These are phyloP conservation scores for Choloepus didactylus DNA, from an alignment of 2,797 vertebrate species.

Conservation along the genomic window DNA sequence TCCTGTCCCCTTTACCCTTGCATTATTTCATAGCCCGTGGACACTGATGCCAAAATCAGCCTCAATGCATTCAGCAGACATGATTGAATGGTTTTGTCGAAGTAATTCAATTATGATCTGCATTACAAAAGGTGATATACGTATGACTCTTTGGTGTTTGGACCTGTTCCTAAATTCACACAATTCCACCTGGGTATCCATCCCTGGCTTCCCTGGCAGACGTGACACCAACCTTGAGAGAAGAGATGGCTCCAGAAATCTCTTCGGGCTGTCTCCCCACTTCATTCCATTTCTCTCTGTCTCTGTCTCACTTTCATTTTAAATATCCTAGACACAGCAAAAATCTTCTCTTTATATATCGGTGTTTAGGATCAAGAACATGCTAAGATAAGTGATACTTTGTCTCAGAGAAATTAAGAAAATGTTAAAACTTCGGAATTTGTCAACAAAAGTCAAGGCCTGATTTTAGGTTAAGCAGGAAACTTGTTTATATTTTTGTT, in stretches of 20 bases:
- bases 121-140: not conserved
- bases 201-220: not conserved
- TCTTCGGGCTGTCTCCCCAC: not conserved
- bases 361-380: not conserved
- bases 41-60: not conserved
- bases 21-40: not conserved
- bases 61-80: too few relatives aligned
- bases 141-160: not conserved
- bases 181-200: not conserved
- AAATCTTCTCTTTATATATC: not conserved
- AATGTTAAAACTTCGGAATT: slow-evolving; percentile 70
- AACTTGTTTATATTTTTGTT: not conserved
- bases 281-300: not conserved
- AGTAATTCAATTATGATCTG: not conserved
- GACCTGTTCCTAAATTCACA: not conserved
- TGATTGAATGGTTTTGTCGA: not conserved
- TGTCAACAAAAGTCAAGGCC: slow-evolving; percentile 34
- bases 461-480: slow-evolving; percentile 55
- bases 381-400: not conserved
- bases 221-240: not conserved
- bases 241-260: not conserved
- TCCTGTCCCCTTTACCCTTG: not conserved
- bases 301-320: not conserved
- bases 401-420: slow-evolving; percentile 65
- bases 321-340: not conserved